Evolutionary conservation across 2,797 vertebrate genomes (phyloP), one percentile per base, ranked within the genome.

Genomic region (Bryconaethiops microstoma): DNA sequence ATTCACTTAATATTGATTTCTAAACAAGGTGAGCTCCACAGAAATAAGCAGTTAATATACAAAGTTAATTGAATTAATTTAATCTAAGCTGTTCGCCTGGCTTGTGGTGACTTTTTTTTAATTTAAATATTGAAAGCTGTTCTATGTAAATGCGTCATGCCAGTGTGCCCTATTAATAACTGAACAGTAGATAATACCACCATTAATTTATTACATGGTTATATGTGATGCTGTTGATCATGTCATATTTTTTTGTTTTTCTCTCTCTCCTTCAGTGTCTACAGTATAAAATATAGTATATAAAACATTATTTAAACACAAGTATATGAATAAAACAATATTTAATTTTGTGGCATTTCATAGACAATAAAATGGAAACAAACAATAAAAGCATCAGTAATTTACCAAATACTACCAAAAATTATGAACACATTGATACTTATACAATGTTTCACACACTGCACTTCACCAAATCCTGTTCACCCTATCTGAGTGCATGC

Each of bases 121-220:
- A n/a, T n/a, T n/a, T n/a, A 0, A 13, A 13, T 62, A 45, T 25
- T 17, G 7, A 62, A 71, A 19, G 21, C 40, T 8, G 16, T 25
- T 54, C 54, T 8, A 23, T 48, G 59, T 76, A 5, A 35, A n/a
- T 14, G 35, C 45, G 59, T 81, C 7, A 59, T 73, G 35, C n/a
- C 40, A 57, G 57, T 25, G 19, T 80, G 55, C 52, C 39, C 63
- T 62, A 21, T 62, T 67, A 75, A 70, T 71, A 76, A 64, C 25
- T 59, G 77, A 86, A 48, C 73, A 79, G 54, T 79, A 80, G 68
- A 71, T 72, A 13, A 71, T 74, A 82, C 85, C 83, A 84, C 90
- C 62, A 23, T 87, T 86, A 82, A 88, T 87, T 92, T 87, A 91
- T 88, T 91, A 89, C 91, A 90, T 21, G 52, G 45, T 68, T 67